Base-by-base conservation (phyloP, 1,140 invertebrate species). In the Neodiprion lecontei region DNA sequence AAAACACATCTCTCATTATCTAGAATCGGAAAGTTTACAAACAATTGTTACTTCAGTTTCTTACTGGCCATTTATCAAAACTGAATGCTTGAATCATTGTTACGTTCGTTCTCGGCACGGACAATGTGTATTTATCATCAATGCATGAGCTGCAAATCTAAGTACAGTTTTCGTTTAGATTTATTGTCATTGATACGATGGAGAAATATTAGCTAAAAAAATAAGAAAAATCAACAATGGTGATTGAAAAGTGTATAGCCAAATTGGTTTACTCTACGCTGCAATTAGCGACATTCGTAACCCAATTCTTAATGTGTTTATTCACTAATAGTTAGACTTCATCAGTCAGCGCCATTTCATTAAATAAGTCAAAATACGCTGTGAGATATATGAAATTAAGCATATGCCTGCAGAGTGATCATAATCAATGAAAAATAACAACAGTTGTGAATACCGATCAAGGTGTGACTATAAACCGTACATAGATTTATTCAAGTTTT, bases 231-330 rank as follows among this genome's bases (percentile, higher is more conserved):
- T 73, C 65, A 73, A 47, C 72, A 67, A 17, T 21, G 67, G 14
- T 48, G 72, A 73, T 73, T 73, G 65, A 53, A 67, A 69, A 73
- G 72, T 73, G 72, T 73, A 73, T 48, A 73, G 72, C 72, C 72
- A 73, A 67, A 73, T 73, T 73, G 72, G 72, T 73, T 73, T 48
- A 73, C 67, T 47, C 67, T 21, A 69, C 40, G 17, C 67, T 69
- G 53, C 53, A 61, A 61, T 17, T 61, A 61, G 53, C 53, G 53
- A 61, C 53, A 14, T 61, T 14, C 53, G n/a, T 17, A 61, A 61
- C 53, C 53, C 53, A 17, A 40, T 40, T 14, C 7, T 40, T 40
- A 40, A 40, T 40, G 28, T 40, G 28, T 40, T 40, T 40, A 40
- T 40, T 40, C 28, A 40, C 28, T 40, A 40, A 40, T 40, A 40